Evolutionary conservation across 2,888 invertebrate genomes (phyloP).

Genomic region (Zootermopsis nevadensis): DNA sequence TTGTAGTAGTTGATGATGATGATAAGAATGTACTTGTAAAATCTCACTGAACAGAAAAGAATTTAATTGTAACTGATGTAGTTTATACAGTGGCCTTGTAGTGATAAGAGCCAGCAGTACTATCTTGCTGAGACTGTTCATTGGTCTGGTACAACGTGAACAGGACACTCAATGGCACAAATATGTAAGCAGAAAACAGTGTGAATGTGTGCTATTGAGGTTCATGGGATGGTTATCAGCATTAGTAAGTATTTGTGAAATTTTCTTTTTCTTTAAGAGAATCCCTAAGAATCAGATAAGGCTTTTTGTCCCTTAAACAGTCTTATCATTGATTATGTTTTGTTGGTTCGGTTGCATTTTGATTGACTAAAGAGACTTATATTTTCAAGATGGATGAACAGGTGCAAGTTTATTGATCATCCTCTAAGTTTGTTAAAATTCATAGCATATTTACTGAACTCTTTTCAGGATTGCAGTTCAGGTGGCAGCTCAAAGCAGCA

Average conservation of each 20-base stretch:
- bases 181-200: neutral
- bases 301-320: neutral
- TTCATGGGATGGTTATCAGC: neutral
- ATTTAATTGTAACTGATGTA: no score
- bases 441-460: neutral
- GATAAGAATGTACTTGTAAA: no score
- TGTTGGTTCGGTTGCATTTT: neutral
- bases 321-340: neutral
- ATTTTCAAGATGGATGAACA: neutral
- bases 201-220: neutral
- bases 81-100: no score
- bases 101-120: no score
- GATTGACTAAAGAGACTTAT: no score
- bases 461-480: constrained; percentile 30
- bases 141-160: no score
- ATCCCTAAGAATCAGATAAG: neutral
- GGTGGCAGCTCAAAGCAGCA: constrained; percentile 62
- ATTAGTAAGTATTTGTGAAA: neutral
- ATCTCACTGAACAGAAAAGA: no score
- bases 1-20: no score
- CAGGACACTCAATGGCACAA: no score
- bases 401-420: neutral
- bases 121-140: no score
- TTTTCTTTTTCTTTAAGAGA: neutral
- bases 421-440: neutral